These are phyloP conservation scores for Sylvicapra grimmia DNA, from an alignment of 2,113 vertebrate species.

Conservation along the genomic window DNA sequence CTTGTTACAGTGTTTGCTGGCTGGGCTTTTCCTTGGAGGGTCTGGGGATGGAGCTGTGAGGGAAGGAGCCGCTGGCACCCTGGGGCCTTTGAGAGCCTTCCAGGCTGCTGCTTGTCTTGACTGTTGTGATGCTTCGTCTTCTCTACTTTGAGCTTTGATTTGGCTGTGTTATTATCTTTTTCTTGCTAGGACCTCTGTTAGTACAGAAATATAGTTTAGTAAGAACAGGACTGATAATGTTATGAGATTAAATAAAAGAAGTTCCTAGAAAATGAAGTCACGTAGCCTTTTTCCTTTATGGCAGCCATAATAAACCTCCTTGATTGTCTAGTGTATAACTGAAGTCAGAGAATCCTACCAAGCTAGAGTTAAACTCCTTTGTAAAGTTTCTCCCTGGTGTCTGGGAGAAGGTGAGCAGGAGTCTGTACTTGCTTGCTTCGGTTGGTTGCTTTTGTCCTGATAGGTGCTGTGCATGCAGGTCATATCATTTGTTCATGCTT, in stretches of 20 bases:
- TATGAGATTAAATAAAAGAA: neutral
- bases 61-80: neutral
- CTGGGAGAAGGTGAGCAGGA: neutral
- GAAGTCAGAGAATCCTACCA: neutral
- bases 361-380: constrained; percentile 22
- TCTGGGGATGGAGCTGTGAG: neutral
- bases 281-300: neutral
- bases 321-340: neutral
- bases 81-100: neutral
- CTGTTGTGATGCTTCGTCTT: neutral
- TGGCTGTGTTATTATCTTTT: neutral
- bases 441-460: neutral
- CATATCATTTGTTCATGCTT: neutral
- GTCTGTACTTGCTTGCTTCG: neutral
- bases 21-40: neutral
- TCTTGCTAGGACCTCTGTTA: neutral
- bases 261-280: neutral
- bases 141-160: neutral
- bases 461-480: neutral
- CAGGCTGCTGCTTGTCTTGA: neutral
- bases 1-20: neutral
- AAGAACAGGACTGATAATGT: neutral
- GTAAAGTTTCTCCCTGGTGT: neutral
- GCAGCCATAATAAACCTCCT: neutral
- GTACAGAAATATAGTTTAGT: neutral